Evolutionary conservation across 1,140 invertebrate species (phyloP).

Genomic region (Drosophila sp.): DNA sequence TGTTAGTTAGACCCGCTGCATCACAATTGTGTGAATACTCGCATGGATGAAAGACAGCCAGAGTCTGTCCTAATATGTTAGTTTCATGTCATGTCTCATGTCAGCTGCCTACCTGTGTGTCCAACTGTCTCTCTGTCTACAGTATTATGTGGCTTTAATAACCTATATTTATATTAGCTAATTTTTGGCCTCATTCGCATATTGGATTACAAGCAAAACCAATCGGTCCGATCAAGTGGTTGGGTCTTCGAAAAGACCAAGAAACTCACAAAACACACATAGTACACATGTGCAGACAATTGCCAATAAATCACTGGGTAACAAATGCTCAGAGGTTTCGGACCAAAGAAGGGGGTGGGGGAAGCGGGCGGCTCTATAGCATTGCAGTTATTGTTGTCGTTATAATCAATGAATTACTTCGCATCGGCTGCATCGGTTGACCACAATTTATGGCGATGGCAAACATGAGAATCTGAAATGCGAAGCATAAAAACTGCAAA

Average conservation of each 20-base stretch:
- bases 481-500: conserved; percentile 61
- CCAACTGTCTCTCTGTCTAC: not conserved
- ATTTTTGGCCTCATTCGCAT: conserved; percentile 47
- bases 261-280: conserved; percentile 44
- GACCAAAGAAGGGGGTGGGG: not conserved
- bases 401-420: conserved; percentile 83
- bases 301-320: conserved; percentile 74
- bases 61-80: conserved; percentile 4
- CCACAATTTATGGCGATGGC: conserved; percentile 79
- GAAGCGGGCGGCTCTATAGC: conserved; percentile 15
- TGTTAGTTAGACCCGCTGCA: not conserved
- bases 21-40: conserved; percentile 73
- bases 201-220: conserved; percentile 43
- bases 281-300: conserved; percentile 61
- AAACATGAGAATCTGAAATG: conserved; percentile 77
- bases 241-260: conserved; percentile 43
- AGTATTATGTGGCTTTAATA: conserved; percentile 61
- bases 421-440: conserved; percentile 81
- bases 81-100: conserved; percentile 4
- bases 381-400: conserved; percentile 79
- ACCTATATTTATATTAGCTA: conserved; percentile 70
- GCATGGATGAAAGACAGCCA: conserved; percentile 45
- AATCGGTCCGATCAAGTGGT: conserved; percentile 38
- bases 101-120: conserved; percentile 12
- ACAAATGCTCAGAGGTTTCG: conserved; percentile 55